Evolutionary conservation across 2,888 invertebrate species (phyloP).

Genomic region (Temnothorax ravouxi): DNA sequence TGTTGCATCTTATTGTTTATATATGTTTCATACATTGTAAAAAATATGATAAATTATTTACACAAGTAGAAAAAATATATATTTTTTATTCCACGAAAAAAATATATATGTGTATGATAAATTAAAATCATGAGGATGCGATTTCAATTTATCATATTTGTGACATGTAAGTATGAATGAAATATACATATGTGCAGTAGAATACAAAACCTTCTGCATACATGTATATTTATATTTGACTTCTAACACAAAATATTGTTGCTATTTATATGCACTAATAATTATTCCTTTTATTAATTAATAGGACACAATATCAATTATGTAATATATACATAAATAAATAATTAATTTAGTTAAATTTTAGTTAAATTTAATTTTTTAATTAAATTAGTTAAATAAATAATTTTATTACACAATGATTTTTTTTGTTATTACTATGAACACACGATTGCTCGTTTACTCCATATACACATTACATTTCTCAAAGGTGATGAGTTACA

Average conservation of each 20-base stretch:
- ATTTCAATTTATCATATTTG: neutral
- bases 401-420: neutral
- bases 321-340: neutral
- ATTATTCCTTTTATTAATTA: neutral
- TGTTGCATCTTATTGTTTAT: neutral
- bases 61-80: neutral
- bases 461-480: conserved; percentile 1
- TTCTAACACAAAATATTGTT: neutral
- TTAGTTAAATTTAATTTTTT: too few species aligned
- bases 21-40: neutral
- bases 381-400: neutral
- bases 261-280: neutral
- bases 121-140: neutral
- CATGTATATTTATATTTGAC: neutral
- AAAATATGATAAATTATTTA: neutral
- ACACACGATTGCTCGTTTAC: neutral
- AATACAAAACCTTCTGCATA: neutral
- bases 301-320: neutral
- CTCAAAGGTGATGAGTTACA: conserved; percentile 15
- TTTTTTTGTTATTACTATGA: neutral
- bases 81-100: neutral
- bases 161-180: neutral
- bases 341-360: too few species aligned
- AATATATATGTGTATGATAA: too few species aligned
- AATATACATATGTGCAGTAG: neutral